Conservation (phyloP, 2,888 invertebrate genomes). For the Drosophila kambysellisi region DNA sequence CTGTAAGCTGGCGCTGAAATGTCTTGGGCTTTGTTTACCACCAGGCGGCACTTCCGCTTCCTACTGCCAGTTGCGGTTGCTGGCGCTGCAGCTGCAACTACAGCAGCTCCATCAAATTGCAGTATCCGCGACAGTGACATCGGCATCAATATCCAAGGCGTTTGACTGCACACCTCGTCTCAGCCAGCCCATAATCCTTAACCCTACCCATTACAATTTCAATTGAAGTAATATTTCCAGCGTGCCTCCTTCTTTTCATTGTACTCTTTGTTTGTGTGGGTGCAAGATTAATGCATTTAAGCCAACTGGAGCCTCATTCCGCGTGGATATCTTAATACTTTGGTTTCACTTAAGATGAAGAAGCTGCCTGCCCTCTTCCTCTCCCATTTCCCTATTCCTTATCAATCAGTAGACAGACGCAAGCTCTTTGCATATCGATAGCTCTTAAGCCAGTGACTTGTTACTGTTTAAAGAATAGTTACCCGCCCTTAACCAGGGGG, state of each 20-base stretch:
- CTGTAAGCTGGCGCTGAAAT: constrained; percentile 52
- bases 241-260: not conserved
- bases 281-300: constrained; percentile 74
- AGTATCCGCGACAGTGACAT: constrained; percentile 72
- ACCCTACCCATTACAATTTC: not conserved
- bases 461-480: constrained; percentile 56
- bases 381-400: constrained; percentile 5
- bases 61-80: constrained; percentile 37
- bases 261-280: constrained; percentile 26
- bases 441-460: constrained; percentile 55
- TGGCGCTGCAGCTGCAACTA: constrained; percentile 28
- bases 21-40: constrained; percentile 69
- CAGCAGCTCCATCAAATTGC: constrained; percentile 73
- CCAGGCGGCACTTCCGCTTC: constrained; percentile 53
- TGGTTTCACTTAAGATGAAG: constrained; percentile 71
- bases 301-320: constrained; percentile 28
- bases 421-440: constrained; percentile 64
- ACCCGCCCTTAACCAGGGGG: constrained; percentile 9
- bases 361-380: constrained; percentile 26
- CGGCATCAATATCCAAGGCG: constrained; percentile 52
- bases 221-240: not conserved
- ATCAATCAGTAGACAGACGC: constrained; percentile 23
- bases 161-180: constrained; percentile 15
- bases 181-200: not conserved
- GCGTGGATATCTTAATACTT: constrained; percentile 69